Base-by-base conservation (phyloP, 2,797 vertebrate genomes). In the Neosalanx taihuensis region DNA sequence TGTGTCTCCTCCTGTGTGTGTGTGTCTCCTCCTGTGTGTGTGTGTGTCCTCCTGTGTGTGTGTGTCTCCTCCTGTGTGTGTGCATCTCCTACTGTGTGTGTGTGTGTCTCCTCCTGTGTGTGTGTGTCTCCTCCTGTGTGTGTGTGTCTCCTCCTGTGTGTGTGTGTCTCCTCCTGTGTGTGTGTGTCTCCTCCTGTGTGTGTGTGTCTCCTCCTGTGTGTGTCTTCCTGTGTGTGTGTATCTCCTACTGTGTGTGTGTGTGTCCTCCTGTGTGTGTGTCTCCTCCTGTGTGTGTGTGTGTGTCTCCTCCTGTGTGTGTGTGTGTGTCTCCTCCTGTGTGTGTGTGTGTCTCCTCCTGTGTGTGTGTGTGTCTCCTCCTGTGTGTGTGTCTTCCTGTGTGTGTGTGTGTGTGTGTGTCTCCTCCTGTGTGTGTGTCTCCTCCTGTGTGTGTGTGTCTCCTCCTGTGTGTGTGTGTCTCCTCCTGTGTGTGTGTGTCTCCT, bases 371-470 rank as follows among this genome's bases (percentile, higher is more conserved):
- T 69, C 1, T 51, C 37, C 31, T 26, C 10, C 12, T 56, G 66
- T 57, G 49, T 56, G 29, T n/a, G n/a, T n/a, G n/a, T n/a, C n/a
- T n/a, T n/a, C n/a, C n/a, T n/a, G 58, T 63, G 70, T 62, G 64
- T 74, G 61, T 72, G 69, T 72, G 64, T 62, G 60, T 62, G 18
- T 67, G 77, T 64, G 20, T 72, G 46, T 72, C 71, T 61, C 31
- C 49, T 35, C 20, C 41, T 41, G 13, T 29, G 30, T 35, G 51
- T 31, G 49, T 29, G 41, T 56, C 23, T 33, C 6, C 29, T 49
- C 15, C 26, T 56, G 13, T 29, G 41, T 56, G 41, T 56, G 23
- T 57, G 29, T 37, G 62, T 33, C 26, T 64, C 13, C 30, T 15
- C 37, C 30, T 18, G 30, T 5, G 12, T n/a, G 10, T 35, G 12